Evolutionary conservation across 2,888 invertebrate genomes (phyloP).

Genomic region (Drymonia ruficornis): DNA sequence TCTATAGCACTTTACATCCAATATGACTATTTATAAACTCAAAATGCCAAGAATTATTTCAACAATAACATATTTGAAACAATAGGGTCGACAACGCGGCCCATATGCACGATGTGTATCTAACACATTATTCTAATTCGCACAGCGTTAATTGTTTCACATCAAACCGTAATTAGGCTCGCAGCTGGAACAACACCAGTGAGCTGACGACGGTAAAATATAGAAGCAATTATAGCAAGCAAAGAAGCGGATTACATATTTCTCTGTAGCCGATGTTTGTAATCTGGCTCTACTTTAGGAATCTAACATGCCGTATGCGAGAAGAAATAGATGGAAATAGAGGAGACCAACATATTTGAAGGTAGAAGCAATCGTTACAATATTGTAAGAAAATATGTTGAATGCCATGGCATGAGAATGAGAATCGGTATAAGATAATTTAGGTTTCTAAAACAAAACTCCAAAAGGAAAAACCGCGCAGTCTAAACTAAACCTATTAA

Average conservation of each 20-base stretch:
- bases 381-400: too few relatives aligned
- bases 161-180: constrained; percentile 44
- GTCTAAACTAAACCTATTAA: too few relatives aligned
- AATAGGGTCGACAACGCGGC: constrained; percentile 17
- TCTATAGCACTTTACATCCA: background rate
- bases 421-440: too few relatives aligned
- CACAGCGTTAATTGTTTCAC: constrained; percentile 42
- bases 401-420: too few relatives aligned
- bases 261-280: background rate
- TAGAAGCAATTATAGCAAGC: constrained; percentile 1
- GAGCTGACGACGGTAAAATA: constrained; percentile 1
- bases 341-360: too few relatives aligned
- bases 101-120: constrained; percentile 29
- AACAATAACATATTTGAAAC: constrained; percentile 23
- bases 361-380: too few relatives aligned
- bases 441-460: too few relatives aligned
- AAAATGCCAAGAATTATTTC: constrained; percentile 22
- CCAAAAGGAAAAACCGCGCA: too few relatives aligned
- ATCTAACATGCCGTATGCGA: too few relatives aligned
- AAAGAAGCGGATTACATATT: background rate
- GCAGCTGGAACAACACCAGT: constrained; percentile 30
- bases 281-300: background rate
- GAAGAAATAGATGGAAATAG: too few relatives aligned
- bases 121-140: constrained; percentile 38
- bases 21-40: background rate